Conservation (phyloP, 2,113 vertebrate genomes). For the Chelonoidis abingdonii region DNA sequence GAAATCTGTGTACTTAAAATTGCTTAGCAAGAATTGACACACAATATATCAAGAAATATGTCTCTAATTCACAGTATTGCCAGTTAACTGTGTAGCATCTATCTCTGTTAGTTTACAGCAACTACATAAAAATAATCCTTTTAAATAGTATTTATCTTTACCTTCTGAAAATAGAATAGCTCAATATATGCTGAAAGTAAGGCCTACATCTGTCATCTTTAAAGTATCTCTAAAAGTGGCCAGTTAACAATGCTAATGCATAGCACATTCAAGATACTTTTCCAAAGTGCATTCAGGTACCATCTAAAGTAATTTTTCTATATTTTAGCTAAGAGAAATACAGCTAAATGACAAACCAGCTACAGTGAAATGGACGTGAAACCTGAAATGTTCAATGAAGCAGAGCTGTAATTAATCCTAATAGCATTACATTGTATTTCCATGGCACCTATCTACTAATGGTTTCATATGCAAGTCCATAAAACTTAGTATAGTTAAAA, state of each 20-base stretch:
- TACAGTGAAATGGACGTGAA: constrained; percentile 11
- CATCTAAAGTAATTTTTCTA: neutral
- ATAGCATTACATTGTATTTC: neutral
- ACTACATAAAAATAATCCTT: neutral
- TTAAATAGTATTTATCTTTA: neutral
- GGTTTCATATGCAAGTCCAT: neutral
- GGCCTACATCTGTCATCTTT: neutral
- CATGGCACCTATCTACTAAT: neutral
- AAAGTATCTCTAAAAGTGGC: neutral
- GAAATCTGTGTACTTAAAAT: neutral
- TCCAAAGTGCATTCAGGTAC: neutral
- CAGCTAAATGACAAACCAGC: neutral
- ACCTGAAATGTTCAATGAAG: constrained; percentile 14
- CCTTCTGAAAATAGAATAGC: neutral
- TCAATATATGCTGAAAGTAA: neutral
- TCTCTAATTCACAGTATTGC: neutral
- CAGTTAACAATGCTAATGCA: neutral
- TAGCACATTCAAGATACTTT: neutral
- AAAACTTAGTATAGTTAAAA: constrained; percentile 10
- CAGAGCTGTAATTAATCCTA: constrained; percentile 5
- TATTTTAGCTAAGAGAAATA: neutral
- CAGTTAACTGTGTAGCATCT: neutral
- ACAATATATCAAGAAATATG: neutral
- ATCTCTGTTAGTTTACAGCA: neutral
- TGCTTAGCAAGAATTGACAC: neutral